A percentile compares a stretch with the other conserved stretches of the same genome.
Evolutionary conservation across 1,140 invertebrate species (phyloP).

Genomic region (Lepidostoma basale): DNA sequence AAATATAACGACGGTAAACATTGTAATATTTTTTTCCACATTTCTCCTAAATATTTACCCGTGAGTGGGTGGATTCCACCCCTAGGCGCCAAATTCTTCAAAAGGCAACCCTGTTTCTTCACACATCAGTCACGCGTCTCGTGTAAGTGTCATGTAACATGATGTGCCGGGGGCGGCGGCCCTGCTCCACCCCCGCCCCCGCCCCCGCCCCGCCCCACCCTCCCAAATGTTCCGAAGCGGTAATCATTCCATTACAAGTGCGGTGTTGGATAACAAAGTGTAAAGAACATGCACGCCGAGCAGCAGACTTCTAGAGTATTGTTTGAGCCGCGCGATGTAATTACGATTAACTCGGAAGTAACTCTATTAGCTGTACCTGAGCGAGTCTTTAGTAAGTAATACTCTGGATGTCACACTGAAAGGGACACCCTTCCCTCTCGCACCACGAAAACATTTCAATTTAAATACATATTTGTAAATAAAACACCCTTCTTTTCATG

Average conservation of each 20-base stretch:
- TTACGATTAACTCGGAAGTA: background rate
- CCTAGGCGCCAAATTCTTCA: constrained; percentile 10
- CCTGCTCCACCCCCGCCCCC: too few species aligned
- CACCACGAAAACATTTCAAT: too few species aligned
- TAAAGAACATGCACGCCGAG: constrained; percentile 13
- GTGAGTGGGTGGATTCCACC: constrained; percentile 22
- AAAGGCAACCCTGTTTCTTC: constrained; percentile 9
- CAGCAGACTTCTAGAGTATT: too few species aligned
- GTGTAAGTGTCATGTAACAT: constrained; percentile 41
- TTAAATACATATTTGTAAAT: too few species aligned
- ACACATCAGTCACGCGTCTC: constrained; percentile 31
- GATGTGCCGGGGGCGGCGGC: constrained; percentile 20
- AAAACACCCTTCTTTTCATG: too few species aligned
- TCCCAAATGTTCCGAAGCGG: constrained; percentile 29
- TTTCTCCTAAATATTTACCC: background rate
- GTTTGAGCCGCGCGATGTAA: background rate
- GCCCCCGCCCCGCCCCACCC: background rate
- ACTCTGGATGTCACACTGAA: too few species aligned
- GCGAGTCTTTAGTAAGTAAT: too few species aligned
- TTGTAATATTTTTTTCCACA: background rate
- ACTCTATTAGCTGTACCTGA: too few species aligned
- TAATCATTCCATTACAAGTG: constrained; percentile 30
- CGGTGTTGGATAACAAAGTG: constrained; percentile 26
- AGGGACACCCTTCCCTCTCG: too few species aligned
- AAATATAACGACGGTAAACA: background rate